Base-by-base conservation (phyloP, 2,113 vertebrate species). In the Apteryx mantelli region DNA sequence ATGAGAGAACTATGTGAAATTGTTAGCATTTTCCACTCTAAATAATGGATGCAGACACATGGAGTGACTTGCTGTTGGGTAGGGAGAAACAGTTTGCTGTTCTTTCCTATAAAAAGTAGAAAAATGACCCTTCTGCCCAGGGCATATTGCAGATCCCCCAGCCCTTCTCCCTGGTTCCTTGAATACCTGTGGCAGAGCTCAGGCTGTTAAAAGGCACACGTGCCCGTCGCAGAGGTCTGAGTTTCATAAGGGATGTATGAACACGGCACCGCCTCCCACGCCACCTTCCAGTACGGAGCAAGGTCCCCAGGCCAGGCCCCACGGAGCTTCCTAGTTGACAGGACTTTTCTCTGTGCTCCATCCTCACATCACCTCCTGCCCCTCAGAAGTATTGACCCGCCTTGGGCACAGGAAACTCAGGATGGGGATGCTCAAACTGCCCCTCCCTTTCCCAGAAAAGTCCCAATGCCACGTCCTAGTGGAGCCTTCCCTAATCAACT, bases 131-230 rank as follows among this genome's bases (percentile, higher is more conserved):
- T 73, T 52, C 25, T 44, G 65, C 40, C 66, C 21, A 19, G 30
- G 20, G 42, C 66, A 13, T 46, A 68, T 7, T 19, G 22, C 7
- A 52, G 19, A n/a, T 32, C 17, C 58, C 42, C 4, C 70, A 86
- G 10, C 11, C n/a, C 26, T 7, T 8, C 5, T 86, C 46, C 4
- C 10, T 38, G 8, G 5, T 50, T 42, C 30, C 6, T 36, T 66
- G 52, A 24, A 5, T 9, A 18, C 8, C 44, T 44, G 38, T 1
- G 53, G 2, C 13, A 53, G 71, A 34, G 11, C 16, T 76, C 38
- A 61, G 19, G 34, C 24, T 82, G 20, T 44, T 63, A 2, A 3
- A 55, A 20, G 74, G 16, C 30, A 16, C 0, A 0, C 8, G 11
- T 15, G 7, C 21, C 36, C 30, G 28, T 50, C 18, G 15, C 14